Base-by-base conservation (phyloP, 2,888 invertebrate species). In the Elysia crispata region DNA sequence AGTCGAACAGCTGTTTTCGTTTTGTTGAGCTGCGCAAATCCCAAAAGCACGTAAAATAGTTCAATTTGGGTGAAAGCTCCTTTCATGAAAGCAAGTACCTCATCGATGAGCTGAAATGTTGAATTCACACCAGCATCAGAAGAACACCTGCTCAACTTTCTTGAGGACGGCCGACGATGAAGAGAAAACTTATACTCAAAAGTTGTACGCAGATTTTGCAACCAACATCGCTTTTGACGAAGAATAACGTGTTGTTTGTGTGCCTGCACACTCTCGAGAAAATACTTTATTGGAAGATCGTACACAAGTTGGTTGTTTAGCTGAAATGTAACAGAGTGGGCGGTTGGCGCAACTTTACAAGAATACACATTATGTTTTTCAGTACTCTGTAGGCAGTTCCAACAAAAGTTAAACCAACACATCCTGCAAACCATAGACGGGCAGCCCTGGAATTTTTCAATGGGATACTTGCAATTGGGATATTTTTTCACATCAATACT, bases 381-480 rank as follows among this genome's bases (percentile, higher is more conserved):
- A 20, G 49, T 23, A 28, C 0, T 15, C n/a, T 72, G 33, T 69
- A 72, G 1, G 72, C 78, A 78, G 13, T 72, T 49, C 87, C 87
- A 87, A 79, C 87, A 87, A 72, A 87, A 87, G 1, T 18, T 25
- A 23, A 77, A 28, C 0, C 50, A 31, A 57, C 87, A 87, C 69
- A 70, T 74, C 13, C 41, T 1, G 67, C 87, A 87, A 0, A 54
- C 41, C 86, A 87, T 86, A 64, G 83, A 81, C 15, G 60, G 67
- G 70, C 86, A 87, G 1, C 86, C 86, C 0, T 80, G 79, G 77
- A 82, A 77, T 76, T 87, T 87, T 81, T 87, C 85, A 23, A 87
- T 85, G 15, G 85, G 84, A 23, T 83, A 81, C n/a, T 81, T 18
- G 69, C 87, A 87, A 8, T 33, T 62, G 1, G 86, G 87, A 66